A percentile compares a stretch with the other conserved stretches of the same genome.
phyloP scores from a whole-genome alignment of 2,113 vertebrate species.

The Arothron firmamentum region DNA sequence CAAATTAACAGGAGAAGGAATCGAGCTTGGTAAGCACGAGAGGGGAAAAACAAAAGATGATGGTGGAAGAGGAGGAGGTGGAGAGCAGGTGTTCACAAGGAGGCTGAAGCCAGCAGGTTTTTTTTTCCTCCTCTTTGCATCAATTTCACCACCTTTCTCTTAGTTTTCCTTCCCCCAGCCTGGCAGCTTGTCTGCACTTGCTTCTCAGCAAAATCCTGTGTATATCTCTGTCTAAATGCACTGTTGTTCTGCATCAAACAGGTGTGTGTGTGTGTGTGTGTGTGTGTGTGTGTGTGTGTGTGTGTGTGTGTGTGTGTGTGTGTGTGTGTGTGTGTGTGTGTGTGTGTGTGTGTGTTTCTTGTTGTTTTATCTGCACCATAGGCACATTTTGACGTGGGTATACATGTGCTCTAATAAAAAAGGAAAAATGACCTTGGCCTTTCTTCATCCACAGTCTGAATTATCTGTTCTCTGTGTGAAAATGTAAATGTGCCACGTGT shows the following conservation, averaged over 20 bases:
- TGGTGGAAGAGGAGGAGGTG: neutral
- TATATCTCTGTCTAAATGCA: too few species aligned
- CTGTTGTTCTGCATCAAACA: constrained; percentile 13
- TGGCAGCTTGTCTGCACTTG: constrained; percentile 46
- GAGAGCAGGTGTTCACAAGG: neutral
- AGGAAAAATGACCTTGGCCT: neutral
- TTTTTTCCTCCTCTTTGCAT: constrained; percentile 3
- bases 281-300: constrained; percentile 37
- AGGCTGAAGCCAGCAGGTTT: neutral
- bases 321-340: constrained; percentile 35
- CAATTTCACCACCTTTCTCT: constrained; percentile 9
- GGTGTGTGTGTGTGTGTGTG: constrained; percentile 28
- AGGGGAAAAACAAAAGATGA: neutral
- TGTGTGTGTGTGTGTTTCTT: constrained; percentile 26
- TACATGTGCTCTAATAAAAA: too few species aligned
- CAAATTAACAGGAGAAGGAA: neutral
- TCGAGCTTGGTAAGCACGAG: neutral
- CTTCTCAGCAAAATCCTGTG: constrained; percentile 39
- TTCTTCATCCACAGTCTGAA: too few species aligned
- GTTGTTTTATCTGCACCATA: neutral
- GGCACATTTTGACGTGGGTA: too few species aligned
- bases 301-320: constrained; percentile 30
- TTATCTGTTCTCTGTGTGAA: too few species aligned
- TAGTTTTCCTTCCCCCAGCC: constrained; percentile 11
- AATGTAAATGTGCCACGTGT: too few species aligned